phyloP scores from a whole-genome alignment of 2,888 invertebrate species.

The Melangyna quadrimaculata region DNA sequence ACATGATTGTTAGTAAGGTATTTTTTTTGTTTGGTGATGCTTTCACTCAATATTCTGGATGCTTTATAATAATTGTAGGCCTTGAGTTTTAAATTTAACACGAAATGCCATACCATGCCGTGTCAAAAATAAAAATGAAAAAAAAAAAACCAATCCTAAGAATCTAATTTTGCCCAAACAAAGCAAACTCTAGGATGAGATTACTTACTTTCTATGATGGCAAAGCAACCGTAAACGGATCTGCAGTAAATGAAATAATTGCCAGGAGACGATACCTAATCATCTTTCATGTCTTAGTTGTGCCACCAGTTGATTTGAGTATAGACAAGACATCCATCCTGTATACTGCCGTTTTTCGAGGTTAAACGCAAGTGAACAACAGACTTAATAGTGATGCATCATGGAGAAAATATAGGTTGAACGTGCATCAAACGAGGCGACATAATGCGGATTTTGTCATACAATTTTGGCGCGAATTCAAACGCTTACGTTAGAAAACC shows the following conservation, averaged over 20 bases:
- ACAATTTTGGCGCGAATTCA: conserved; percentile 60
- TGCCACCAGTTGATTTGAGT: conserved; percentile 50
- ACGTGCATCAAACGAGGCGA: conserved; percentile 62
- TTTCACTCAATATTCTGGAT: conserved; percentile 7
- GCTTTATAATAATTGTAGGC: conserved; percentile 27
- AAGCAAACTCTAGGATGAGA: conserved; percentile 37
- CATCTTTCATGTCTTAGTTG: conserved; percentile 38
- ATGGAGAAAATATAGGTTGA: neutral
- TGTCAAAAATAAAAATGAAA: conserved; percentile 38
- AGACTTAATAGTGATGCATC: conserved; percentile 9
- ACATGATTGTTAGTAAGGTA: conserved; percentile 73
- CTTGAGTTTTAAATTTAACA: conserved; percentile 47
- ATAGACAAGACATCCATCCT: neutral
- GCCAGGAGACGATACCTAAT: conserved; percentile 63
- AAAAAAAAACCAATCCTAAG: conserved; percentile 25
- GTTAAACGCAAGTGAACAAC: conserved; percentile 60
- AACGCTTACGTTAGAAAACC: conserved; percentile 30
- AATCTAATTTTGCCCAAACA: conserved; percentile 53
- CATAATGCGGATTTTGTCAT: conserved; percentile 41
- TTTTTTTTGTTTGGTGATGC: too few relatives aligned
- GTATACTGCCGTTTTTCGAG: conserved; percentile 33
- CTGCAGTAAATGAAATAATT: conserved; percentile 55
- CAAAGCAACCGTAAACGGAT: conserved; percentile 61
- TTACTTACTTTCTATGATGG: conserved; percentile 49
- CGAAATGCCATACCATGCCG: conserved; percentile 47